Evolutionary conservation across 2,113 vertebrate genomes (phyloP), one percentile per base, ranked within the genome.

Genomic region (Galbula dea): DNA sequence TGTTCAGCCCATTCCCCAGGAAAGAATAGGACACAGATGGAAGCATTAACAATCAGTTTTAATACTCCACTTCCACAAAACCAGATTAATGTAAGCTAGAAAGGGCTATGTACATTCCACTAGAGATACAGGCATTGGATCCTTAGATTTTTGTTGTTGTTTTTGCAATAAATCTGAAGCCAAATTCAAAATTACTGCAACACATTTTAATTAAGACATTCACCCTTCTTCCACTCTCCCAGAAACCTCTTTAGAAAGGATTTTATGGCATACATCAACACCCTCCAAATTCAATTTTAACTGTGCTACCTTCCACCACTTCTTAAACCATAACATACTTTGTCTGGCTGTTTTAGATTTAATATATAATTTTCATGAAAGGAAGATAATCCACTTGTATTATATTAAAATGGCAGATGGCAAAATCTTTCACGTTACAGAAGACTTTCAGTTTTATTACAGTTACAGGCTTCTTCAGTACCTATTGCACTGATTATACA

Each of bases 31-130:
- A 80, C 79, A 68, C 93, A 96, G 91, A 94, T 88, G 80, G 93
- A 95, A 94, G 88, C 91, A 93, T 83, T 96, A 93, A 85, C 84
- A 86, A 94, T 87, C 91, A 92, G 87, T 67, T 95, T 86, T 81
- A 95, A 93, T 95, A 89, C 69, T 75, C 73, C 48, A 83, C 76
- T 93, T 96, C 57, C 80, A 96, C 63, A 92, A 94, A 96, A 94
- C 80, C 91, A 95, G 96, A 96, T 96, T 95, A 96, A 77, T 16
- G 1, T 91, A 94, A 96, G 10, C 90, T 85, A 86, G 36, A 90
- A 88, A 79, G 58, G 81, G 41, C 51, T 77, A 92, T 52, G 77
- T 48, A 54, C 75, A 62, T 86, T 90, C 71, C 86, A 90, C 85
- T 80, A 75, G 72, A 91, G 82, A 93, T 86, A 93, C 2, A 76